phyloP scores from a whole-genome alignment of 2,113 vertebrate species.

The Ursus arctos region DNA sequence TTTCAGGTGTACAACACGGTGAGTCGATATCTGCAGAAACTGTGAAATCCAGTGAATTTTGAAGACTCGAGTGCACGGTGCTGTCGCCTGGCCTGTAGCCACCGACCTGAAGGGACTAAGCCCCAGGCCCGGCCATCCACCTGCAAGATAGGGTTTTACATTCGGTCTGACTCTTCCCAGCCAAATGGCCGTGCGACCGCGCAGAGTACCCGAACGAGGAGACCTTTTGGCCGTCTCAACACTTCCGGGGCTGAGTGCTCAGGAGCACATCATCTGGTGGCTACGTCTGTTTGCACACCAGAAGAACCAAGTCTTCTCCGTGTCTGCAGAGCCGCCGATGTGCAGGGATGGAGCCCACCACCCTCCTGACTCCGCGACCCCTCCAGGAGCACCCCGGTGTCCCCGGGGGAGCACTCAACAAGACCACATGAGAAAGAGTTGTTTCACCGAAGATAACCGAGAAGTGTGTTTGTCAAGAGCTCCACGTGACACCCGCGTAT shows the following conservation, averaged over 20 bases:
- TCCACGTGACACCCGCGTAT: not conserved
- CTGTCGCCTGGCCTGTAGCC: not conserved
- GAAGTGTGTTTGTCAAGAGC: not conserved
- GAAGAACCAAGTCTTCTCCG: constrained; percentile 41
- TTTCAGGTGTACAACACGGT: rapidly evolving
- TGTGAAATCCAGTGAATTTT: constrained; percentile 59
- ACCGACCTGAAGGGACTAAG: rapidly evolving
- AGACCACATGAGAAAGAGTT: rapidly evolving
- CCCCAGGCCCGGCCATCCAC: constrained; percentile 68
- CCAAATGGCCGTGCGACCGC: constrained; percentile 69
- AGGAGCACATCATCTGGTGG: constrained; percentile 60
- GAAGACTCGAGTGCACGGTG: constrained; percentile 46
- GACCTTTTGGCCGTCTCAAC: constrained; percentile 70
- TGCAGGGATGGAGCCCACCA: rapidly evolving
- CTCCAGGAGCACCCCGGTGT: rapidly evolving
- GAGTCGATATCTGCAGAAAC: rapidly evolving
- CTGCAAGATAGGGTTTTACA: constrained; percentile 75
- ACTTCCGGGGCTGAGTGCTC: constrained; percentile 64
- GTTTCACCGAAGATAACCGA: not conserved
- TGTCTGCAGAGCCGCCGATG: constrained; percentile 37
- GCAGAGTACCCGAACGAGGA: constrained; percentile 69
- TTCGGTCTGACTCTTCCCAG: constrained; percentile 73
- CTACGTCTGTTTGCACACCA: constrained; percentile 65
- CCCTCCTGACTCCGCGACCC: rapidly evolving
- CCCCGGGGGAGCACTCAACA: rapidly evolving